Evolutionary conservation across 2,888 invertebrate genomes (phyloP), one percentile per base, ranked within the genome.

Genomic region (Microctonus brassicae): DNA sequence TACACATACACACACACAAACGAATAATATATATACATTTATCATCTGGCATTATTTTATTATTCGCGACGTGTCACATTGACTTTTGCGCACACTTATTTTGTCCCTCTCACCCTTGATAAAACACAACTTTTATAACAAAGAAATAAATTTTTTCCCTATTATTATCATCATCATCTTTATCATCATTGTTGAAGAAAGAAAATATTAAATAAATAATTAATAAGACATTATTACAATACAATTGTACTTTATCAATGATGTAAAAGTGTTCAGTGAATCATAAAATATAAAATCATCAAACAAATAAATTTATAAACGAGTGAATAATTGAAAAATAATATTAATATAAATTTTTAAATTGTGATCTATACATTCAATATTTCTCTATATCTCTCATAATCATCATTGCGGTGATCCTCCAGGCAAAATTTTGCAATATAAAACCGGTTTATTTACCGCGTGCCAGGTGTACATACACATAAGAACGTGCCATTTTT

Each of bases 381-480:
- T 70, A 36, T 71, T 73, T 60, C 68, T 42, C 47, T 47, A 47
- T 47, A 47, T 36, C 36, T 36, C 36, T 4, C 36, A 36, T 10
- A 9, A 36, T 47, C 47, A 47, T 47, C 47, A 47, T 47, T 47
- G 53, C 24, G 58, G 42, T 67, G 73, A 72, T 57, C 42, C 58
- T 61, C 53, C 33, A 13, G 52, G 53, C 33, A 66, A 11, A 66
- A 60, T 72, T 72, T 36, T 11, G 36, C 57, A 36, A 29, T 2
- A 47, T 24, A 42, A 55, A 60, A 65, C 67, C 58, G 63, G 60
- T 67, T 61, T 34, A 11, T 33, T 36, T 47, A 47, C 47, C 47
- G 26, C 39, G 65, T 55, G 64, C 64, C 69, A 55, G 71, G 72
- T 69, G 63, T 55, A 53, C 39, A 67, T 78, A 76, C 61, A 69